phyloP scores from a whole-genome alignment of 2,797 vertebrate species.

The Lithobates sylvaticus region DNA sequence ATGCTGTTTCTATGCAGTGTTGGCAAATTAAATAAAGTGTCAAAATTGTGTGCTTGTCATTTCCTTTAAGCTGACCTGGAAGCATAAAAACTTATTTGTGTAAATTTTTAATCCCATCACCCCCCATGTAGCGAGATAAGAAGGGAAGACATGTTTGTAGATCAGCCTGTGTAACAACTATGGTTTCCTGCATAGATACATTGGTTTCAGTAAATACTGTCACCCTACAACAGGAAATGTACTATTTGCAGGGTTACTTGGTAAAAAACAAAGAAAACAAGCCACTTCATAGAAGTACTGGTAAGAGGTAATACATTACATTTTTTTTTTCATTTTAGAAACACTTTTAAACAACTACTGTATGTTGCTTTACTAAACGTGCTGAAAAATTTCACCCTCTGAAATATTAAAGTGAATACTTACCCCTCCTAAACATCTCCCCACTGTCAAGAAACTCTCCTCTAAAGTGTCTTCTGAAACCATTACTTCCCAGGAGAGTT shows the following conservation, averaged over 20 bases:
- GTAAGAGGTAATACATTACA: neutral
- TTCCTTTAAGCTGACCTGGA: too few relatives aligned
- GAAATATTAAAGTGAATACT: neutral
- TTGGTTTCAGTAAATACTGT: neutral
- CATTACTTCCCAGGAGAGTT: too few relatives aligned
- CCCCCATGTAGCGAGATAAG: too few relatives aligned
- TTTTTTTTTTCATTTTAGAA: too few relatives aligned
- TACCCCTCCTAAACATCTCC: too few relatives aligned
- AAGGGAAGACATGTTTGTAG: neutral
- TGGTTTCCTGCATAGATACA: neutral
- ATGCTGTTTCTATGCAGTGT: too few relatives aligned
- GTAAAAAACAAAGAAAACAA: neutral
- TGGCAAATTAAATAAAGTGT: too few relatives aligned
- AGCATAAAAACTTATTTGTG: too few relatives aligned
- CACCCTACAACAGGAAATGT: neutral
- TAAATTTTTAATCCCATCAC: too few relatives aligned
- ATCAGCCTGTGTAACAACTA: too few relatives aligned
- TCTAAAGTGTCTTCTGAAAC: neutral
- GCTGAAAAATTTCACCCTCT: neutral
- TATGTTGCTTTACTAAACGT: neutral
- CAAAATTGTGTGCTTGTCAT: too few relatives aligned
- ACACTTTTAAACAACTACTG: neutral
- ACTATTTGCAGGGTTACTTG: neutral
- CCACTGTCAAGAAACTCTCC: neutral
- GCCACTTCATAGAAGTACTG: neutral